Percentiles rank a stretch among this genome's conserved stretches.
phyloP scores from a whole-genome alignment of 2,797 vertebrate species.

The Fringilla coelebs region DNA sequence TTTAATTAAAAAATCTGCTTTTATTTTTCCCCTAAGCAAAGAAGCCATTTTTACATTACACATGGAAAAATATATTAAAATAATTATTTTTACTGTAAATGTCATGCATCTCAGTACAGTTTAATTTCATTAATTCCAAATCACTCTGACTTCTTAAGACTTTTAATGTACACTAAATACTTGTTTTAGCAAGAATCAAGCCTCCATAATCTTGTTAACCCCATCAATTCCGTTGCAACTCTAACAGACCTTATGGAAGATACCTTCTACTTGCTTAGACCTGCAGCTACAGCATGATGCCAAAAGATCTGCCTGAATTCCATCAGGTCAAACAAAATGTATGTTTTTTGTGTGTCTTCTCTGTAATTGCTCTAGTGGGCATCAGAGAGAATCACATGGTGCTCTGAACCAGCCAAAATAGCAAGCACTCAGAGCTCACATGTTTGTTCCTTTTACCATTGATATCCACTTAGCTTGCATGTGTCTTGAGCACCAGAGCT shows the following conservation, averaged over 20 bases:
- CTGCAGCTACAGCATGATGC: neutral
- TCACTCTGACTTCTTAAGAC: neutral
- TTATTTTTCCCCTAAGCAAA: neutral
- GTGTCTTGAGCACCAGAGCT: neutral
- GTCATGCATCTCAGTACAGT: neutral
- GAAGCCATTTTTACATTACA: neutral
- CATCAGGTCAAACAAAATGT: neutral
- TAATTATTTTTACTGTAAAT: neutral
- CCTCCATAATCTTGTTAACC: neutral
- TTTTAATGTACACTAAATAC: neutral
- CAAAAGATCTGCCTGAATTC: neutral
- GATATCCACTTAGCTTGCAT: neutral
- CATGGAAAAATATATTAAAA: neutral
- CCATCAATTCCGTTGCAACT: neutral
- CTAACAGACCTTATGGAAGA: neutral
- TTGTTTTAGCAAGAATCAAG: neutral
- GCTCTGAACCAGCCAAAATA: neutral
- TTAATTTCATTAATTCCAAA: neutral
- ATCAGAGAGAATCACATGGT: neutral
- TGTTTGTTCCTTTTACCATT: neutral
- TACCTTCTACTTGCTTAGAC: neutral
- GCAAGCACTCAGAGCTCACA: neutral
- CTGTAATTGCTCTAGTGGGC: neutral
- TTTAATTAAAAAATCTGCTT: neutral
- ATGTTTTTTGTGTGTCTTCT: neutral